Conservation (phyloP, 2,113 vertebrate genomes). For the Anoplopoma fimbria region DNA sequence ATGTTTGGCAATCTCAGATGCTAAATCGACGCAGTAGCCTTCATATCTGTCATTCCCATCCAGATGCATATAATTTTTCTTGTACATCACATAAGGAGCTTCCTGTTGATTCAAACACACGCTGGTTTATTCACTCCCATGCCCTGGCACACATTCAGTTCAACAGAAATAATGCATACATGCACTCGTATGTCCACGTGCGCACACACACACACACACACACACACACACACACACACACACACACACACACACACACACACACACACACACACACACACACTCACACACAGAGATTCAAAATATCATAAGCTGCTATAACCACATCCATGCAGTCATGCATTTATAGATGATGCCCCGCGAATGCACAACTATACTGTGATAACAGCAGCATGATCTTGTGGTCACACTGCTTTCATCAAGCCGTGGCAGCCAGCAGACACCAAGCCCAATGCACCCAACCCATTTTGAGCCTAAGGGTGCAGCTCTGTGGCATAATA, state of each 20-base stretch:
- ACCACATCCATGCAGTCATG: conserved; percentile 73
- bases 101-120: conserved; percentile 93
- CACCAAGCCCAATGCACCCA: conserved; percentile 70
- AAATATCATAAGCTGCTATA: conserved; percentile 54
- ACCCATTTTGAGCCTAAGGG: conserved; percentile 55
- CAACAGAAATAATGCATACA: conserved; percentile 69
- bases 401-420: conserved; percentile 68
- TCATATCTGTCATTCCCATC: conserved; percentile 99
- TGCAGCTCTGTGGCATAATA: conserved; percentile 22
- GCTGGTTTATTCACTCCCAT: conserved; percentile 84
- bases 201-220: conserved; percentile 24
- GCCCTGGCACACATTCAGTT: conserved; percentile 53
- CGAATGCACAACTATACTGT: conserved; percentile 68
- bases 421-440: conserved; percentile 71
- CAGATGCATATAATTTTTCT: conserved; percentile 98
- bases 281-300: conserved; percentile 42
- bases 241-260: conserved; percentile 28
- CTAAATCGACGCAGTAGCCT: conserved; percentile 99
- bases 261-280: conserved; percentile 21
- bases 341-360: conserved; percentile 72
- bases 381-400: conserved; percentile 67
- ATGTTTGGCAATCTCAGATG: conserved; percentile 99
- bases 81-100: conserved; percentile 99
- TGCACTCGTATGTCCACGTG: conserved; percentile 50
- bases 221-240: conserved; percentile 34